These are phyloP conservation scores for Nyctibius bracteatus DNA, from an alignment of 2,113 vertebrate species.

Conservation along the genomic window DNA sequence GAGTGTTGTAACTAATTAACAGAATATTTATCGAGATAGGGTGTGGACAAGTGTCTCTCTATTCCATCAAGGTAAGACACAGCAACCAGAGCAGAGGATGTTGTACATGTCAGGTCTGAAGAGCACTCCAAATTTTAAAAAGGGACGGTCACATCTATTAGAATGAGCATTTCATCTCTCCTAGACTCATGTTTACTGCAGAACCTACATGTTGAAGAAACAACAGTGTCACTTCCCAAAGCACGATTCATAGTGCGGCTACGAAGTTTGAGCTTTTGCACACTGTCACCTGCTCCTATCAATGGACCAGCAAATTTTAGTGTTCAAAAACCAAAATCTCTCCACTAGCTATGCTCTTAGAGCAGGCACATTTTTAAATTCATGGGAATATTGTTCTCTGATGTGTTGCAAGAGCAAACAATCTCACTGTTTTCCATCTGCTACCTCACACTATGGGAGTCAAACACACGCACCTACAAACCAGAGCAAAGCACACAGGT, in stretches of 20 bases:
- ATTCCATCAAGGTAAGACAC: neutral
- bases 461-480: neutral
- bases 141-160: neutral
- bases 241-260: neutral
- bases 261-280: neutral
- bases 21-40: neutral
- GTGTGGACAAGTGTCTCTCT: neutral
- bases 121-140: neutral
- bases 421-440: neutral
- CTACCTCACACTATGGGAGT: neutral
- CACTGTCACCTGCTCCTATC: neutral
- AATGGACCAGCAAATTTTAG: neutral
- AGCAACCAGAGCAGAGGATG: neutral
- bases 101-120: neutral
- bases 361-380: neutral
- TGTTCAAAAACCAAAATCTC: neutral
- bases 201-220: neutral
- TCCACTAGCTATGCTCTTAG: neutral
- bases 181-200: neutral
- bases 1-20: neutral
- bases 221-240: neutral
- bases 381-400: neutral
- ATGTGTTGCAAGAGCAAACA: neutral
- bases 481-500: neutral
- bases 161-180: neutral